Conservation (phyloP, 35 echinoderm and acorn worm species). For the Apostichopus parvimensis region DNA sequence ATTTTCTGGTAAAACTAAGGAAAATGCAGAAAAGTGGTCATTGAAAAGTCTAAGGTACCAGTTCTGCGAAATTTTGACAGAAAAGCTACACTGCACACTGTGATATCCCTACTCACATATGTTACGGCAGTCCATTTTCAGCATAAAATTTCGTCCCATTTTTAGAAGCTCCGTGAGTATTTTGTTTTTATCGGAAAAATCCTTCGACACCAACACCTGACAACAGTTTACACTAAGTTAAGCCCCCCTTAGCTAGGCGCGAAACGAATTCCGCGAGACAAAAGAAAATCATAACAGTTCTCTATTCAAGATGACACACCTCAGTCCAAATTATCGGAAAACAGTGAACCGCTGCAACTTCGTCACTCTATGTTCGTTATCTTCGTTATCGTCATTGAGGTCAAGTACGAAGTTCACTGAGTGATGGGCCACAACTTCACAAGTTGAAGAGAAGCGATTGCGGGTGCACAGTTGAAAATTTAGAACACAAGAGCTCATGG, state of each 20-base stretch:
- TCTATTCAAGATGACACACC: neutral
- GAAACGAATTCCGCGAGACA: no score
- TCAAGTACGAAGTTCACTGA: no score
- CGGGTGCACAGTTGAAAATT: no score
- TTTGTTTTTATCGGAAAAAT: neutral
- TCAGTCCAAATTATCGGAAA: neutral
- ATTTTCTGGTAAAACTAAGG: neutral
- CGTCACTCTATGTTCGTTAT: no score
- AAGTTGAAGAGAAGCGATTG: no score
- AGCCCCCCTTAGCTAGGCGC: no score
- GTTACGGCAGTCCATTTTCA: neutral
- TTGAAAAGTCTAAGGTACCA: no score
- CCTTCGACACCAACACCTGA: neutral
- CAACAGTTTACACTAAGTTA: neutral
- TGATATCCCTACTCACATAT: neutral
- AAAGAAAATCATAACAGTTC: neutral
- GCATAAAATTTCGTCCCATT: neutral
- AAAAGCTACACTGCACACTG: neutral
- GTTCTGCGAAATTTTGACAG: no score
- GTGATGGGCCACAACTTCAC: no score
- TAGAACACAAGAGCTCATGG: no score
- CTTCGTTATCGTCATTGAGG: no score
- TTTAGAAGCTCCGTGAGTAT: neutral
- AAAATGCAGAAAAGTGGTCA: neutral
- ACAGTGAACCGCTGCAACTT: no score